phyloP scores from a whole-genome alignment of 2,113 vertebrate genomes.

The Speoplatyrhinus poulsoni region DNA sequence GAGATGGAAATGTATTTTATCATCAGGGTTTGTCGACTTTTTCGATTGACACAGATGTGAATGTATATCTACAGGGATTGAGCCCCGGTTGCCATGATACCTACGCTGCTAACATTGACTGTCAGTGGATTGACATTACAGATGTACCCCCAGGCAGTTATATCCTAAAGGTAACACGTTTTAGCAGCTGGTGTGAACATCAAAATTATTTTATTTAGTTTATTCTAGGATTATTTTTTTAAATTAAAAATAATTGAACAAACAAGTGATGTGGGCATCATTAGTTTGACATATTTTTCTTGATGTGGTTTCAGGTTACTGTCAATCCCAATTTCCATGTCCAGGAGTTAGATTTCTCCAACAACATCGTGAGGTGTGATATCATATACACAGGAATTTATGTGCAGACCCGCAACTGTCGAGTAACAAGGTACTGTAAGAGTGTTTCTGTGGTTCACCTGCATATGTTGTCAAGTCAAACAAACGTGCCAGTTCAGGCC shows the following conservation, averaged over 20 bases:
- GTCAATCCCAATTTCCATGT: constrained; percentile 82
- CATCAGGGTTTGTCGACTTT: too few species aligned
- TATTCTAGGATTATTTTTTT: too few species aligned
- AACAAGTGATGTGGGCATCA: too few species aligned
- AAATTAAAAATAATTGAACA: too few species aligned
- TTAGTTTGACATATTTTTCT: not conserved
- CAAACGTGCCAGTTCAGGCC: not conserved
- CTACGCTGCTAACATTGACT: constrained; percentile 86
- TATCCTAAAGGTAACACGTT: constrained; percentile 74
- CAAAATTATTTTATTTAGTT: too few species aligned
- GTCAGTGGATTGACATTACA: constrained; percentile 88
- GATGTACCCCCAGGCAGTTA: constrained; percentile 83
- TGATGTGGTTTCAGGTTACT: constrained; percentile 66
- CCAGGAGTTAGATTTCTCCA: constrained; percentile 79
- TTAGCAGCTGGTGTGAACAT: too few species aligned
- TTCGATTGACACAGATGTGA: too few species aligned
- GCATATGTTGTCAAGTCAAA: not conserved
- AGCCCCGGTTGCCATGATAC: constrained; percentile 85
- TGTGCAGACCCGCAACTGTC: constrained; percentile 80
- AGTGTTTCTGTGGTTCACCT: not conserved
- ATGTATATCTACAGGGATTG: constrained; percentile 69
- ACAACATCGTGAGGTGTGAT: constrained; percentile 83
- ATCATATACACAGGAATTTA: constrained; percentile 80
- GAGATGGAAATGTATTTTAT: too few species aligned
- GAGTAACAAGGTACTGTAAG: constrained; percentile 71